phyloP scores from a whole-genome alignment of 2,113 vertebrate genomes.

The Amphiprion ocellaris region DNA sequence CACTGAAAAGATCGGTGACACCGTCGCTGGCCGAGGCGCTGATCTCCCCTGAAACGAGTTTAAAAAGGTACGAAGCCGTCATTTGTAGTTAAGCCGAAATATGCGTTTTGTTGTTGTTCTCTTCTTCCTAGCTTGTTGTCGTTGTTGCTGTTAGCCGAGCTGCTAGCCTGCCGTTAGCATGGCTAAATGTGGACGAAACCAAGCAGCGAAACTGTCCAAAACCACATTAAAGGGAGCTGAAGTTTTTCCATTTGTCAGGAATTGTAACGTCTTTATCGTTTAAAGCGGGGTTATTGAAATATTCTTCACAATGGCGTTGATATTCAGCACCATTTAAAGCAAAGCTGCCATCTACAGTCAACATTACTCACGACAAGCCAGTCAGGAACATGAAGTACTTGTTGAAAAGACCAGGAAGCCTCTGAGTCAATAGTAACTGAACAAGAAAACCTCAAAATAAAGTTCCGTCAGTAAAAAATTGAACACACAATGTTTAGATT shows the following conservation, averaged over 20 bases:
- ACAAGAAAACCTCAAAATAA: not conserved
- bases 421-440: not conserved
- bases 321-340: slow-evolving; percentile 20
- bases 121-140: slow-evolving; percentile 19
- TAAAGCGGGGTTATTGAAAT: not conserved
- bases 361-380: slow-evolving; percentile 10
- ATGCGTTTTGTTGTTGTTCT: slow-evolving; percentile 18
- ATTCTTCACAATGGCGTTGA: not conserved
- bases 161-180: slow-evolving; percentile 54
- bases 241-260: not conserved
- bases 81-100: not conserved
- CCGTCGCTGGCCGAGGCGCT: not conserved
- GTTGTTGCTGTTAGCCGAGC: slow-evolving; percentile 51
- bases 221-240: not conserved
- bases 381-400: slow-evolving; percentile 20
- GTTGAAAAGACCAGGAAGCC: not conserved
- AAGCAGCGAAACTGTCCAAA: not conserved
- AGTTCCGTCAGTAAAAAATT: not conserved
- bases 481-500: not conserved
- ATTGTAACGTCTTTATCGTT: not conserved
- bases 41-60: not conserved
- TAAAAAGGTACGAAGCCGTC: slow-evolving; percentile 33
- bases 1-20: slow-evolving; percentile 25
- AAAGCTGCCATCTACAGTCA: slow-evolving; percentile 50
- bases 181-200: not conserved